Evolutionary conservation across 2,888 invertebrate genomes (phyloP), one percentile per base, ranked within the genome.

Genomic region (Masnerella sp.): DNA sequence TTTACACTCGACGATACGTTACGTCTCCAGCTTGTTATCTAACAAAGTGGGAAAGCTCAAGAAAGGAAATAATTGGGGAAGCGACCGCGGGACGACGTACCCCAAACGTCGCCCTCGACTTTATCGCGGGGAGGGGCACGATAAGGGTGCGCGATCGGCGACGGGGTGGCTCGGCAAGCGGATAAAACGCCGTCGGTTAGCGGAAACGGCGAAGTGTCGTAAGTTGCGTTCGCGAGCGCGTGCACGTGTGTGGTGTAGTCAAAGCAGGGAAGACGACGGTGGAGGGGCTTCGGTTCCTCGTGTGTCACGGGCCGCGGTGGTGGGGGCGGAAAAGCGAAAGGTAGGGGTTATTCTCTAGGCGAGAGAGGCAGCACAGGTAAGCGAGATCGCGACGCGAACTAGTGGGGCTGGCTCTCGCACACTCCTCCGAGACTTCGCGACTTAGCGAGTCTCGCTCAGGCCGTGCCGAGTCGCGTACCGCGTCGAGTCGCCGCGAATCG

Each of bases 331-430:
- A 45, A 51, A 74, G 64, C 74, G 25, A 67, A 78, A 81, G 81
- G 83, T 82, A 83, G 84, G 84, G 83, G 80, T n/a, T 78, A 83
- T 78, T 77, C 78, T 81, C 83, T 83, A 82, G 83, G 80, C 82
- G 78, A 81, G 80, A 77, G 79, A 78, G 28, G 80, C 79, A 77
- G 78, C 70, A 73, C 85, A 85, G 85, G 85, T 85, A 85, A 84
- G 83, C 82, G 80, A 83, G 81, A 79, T 80, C 80, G 78, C 80
- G 78, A 58, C 77, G 80, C 80, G 80, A 82, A 82, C 84, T 84
- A 85, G 85, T 84, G 83, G 84, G 83, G 84, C 84, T 82, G 84
- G 83, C 84, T 83, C 83, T 84, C 83, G 83, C 84, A 83, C 85
- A 84, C 85, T 83, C 80, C 84, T 82, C 77, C 79, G 81, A 15